Percentiles rank a stretch among this genome's conserved stretches.
Conservation (phyloP, 2,888 invertebrate genomes). For the Blomia tropicalis region DNA sequence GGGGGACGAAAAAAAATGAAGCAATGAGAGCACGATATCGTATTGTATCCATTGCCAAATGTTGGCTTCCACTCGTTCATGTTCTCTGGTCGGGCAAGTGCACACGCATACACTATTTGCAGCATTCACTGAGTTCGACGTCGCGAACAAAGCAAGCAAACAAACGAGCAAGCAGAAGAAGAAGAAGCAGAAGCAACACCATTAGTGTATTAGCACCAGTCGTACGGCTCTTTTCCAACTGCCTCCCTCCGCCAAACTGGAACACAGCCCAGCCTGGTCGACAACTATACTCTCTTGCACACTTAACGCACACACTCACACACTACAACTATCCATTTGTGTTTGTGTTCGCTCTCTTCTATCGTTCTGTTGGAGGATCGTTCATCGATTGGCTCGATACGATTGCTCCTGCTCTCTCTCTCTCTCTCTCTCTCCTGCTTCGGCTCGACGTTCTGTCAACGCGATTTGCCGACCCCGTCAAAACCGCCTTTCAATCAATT, state of each 20-base stretch:
- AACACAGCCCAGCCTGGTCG: too few relatives aligned
- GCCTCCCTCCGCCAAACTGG: background rate
- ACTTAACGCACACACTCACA: background rate
- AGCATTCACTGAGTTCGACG: too few relatives aligned
- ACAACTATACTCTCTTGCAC: too few relatives aligned
- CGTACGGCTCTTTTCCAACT: background rate
- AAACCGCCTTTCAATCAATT: background rate
- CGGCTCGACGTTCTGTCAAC: background rate
- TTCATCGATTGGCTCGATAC: background rate
- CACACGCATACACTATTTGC: too few relatives aligned
- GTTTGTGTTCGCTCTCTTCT: background rate
- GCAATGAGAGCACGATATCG: too few relatives aligned
- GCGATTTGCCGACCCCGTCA: background rate
- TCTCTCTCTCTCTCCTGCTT: constrained; percentile 13
- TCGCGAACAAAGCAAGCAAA: too few relatives aligned
- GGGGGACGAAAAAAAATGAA: too few relatives aligned
- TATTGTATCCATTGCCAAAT: too few relatives aligned
- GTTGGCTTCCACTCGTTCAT: background rate
- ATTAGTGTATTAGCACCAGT: too few relatives aligned
- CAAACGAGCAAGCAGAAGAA: too few relatives aligned
- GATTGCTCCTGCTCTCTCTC: constrained; percentile 6
- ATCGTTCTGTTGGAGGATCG: background rate
- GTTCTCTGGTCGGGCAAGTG: background rate
- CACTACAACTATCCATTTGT: background rate
- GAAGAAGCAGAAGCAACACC: too few relatives aligned